Conservation (phyloP, 2,797 vertebrate species). For the Trachurus trachurus region DNA sequence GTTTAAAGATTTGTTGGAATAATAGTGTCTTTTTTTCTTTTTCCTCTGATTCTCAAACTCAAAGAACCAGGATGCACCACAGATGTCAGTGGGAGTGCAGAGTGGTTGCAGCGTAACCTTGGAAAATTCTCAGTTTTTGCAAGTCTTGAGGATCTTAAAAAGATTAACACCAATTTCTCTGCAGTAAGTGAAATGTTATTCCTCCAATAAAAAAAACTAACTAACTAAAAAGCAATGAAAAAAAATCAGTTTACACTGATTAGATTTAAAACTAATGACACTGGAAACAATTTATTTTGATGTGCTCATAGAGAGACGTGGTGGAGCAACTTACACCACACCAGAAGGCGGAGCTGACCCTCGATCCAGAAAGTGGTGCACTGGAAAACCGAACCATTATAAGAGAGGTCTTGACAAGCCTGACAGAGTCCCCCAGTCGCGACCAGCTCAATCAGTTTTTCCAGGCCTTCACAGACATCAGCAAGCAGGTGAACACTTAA, state of each 20-base stretch:
- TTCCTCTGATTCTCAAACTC: not conserved
- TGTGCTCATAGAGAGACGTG: constrained; percentile 14
- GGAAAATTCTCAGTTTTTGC: constrained; percentile 45
- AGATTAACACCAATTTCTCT: constrained; percentile 37
- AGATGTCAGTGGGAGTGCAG: constrained; percentile 36
- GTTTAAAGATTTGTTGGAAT: no score
- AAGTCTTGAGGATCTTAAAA: constrained; percentile 39
- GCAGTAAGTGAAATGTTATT: constrained; percentile 18
- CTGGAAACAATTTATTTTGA: no score
- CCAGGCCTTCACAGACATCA: no score
- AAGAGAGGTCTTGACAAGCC: constrained; percentile 38
- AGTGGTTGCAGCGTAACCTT: constrained; percentile 60
- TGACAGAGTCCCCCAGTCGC: constrained; percentile 17
- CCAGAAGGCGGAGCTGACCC: constrained; percentile 65
- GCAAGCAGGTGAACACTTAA: constrained; percentile 49
- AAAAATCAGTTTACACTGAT: no score
- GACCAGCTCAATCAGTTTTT: constrained; percentile 48
- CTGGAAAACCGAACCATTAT: constrained; percentile 46
- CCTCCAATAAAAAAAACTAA: no score
- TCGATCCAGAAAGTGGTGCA: constrained; percentile 42
- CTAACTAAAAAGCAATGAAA: no score
- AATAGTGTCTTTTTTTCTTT: no score
- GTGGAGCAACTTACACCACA: constrained; percentile 33
- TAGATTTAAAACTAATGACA: no score
- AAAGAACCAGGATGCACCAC: constrained; percentile 46